phyloP scores from a whole-genome alignment of 2,888 invertebrate species.

The Cephus sareptanus region DNA sequence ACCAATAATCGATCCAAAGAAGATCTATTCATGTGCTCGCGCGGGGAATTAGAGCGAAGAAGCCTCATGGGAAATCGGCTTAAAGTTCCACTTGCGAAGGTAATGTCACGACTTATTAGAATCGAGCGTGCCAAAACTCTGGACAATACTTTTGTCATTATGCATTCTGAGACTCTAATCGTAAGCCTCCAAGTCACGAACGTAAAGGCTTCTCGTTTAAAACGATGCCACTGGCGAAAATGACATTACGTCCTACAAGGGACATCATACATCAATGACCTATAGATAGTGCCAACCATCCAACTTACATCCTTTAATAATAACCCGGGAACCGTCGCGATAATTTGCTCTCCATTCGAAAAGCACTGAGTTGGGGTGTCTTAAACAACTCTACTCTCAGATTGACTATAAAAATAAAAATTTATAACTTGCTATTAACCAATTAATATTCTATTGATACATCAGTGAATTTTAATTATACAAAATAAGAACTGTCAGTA shows the following conservation, averaged over 20 bases:
- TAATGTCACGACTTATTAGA: not conserved
- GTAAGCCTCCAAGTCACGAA: slow-evolving; percentile 32
- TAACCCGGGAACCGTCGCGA: no score
- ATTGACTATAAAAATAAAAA: no score
- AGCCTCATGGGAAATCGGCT: slow-evolving; percentile 51
- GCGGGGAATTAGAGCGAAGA: slow-evolving; percentile 51
- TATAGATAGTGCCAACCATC: no score
- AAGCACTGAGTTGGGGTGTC: no score
- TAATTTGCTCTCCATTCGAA: no score
- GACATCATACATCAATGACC: not conserved
- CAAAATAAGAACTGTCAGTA: no score
- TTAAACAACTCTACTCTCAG: no score
- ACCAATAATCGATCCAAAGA: slow-evolving; percentile 28
- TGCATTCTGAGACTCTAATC: slow-evolving; percentile 8
- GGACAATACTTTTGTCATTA: slow-evolving; percentile 27
- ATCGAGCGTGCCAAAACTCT: slow-evolving; percentile 19
- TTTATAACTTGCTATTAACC: no score
- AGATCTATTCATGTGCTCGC: slow-evolving; percentile 35
- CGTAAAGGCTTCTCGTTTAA: slow-evolving; percentile 25
- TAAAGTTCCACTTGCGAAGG: slow-evolving; percentile 30
- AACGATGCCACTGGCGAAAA: slow-evolving; percentile 16
- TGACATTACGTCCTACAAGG: not conserved
- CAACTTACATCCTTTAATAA: no score
- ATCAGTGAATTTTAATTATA: no score
- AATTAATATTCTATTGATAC: no score